phyloP scores from a whole-genome alignment of 2,888 invertebrate species.

The Drosophila neotestacea region DNA sequence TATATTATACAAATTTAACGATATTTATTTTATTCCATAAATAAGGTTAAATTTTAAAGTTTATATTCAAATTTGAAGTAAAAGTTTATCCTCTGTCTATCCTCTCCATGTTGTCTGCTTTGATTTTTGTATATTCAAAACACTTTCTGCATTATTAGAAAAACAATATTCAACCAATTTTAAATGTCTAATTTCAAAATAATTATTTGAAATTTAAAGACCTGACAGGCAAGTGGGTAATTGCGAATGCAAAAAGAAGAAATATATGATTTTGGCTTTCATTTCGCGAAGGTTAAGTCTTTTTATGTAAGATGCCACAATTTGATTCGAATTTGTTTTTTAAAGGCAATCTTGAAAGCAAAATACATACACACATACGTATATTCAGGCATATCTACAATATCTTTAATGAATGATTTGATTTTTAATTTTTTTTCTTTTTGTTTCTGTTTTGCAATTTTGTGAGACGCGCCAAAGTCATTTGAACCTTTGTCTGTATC shows the following conservation, averaged over 20 bases:
- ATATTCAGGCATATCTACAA: conserved; percentile 36
- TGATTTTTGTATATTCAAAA: no score
- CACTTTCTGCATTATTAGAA: neutral
- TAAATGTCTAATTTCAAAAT: conserved; percentile 12
- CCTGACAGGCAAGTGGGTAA: conserved; percentile 56
- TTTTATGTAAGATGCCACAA: conserved; percentile 77
- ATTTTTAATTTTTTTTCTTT: conserved; percentile 52
- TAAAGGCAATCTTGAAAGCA: conserved; percentile 47
- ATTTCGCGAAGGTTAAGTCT: conserved; percentile 69
- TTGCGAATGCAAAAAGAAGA: conserved; percentile 47
- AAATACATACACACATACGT: conserved; percentile 3
- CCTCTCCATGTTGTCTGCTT: no score
- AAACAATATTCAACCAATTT: conserved; percentile 3
- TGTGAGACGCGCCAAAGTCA: conserved; percentile 66
- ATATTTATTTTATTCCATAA: no score
- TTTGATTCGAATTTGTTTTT: conserved; percentile 70
- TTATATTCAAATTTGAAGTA: no score
- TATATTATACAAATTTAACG: no score
- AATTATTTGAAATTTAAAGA: conserved; percentile 19
- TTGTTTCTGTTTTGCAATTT: conserved; percentile 54
- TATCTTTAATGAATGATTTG: conserved; percentile 70
- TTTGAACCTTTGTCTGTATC: conserved; percentile 64
- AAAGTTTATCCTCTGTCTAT: no score
- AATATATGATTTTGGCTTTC: conserved; percentile 47
- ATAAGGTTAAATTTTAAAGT: no score